Conservation (phyloP, 1,140 invertebrate species). For the Drosophila miranda region DNA sequence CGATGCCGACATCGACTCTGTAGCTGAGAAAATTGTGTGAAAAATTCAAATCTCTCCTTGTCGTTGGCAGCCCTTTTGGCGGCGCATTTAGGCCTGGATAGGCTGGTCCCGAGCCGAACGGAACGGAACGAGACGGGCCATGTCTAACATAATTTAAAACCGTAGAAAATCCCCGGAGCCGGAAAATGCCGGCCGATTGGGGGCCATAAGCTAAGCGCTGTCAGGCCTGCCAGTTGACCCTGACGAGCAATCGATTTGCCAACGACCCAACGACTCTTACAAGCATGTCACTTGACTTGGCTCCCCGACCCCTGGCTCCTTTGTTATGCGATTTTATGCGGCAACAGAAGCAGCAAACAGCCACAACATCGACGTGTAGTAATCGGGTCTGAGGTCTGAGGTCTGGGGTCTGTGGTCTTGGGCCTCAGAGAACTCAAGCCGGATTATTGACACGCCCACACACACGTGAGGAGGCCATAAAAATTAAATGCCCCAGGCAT, state of each 20-base stretch:
- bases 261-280: slow-evolving; percentile 52
- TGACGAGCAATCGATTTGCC: slow-evolving; percentile 69
- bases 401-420: slow-evolving; percentile 20
- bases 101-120: background rate
- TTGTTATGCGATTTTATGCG: slow-evolving; percentile 44
- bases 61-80: slow-evolving; percentile 48
- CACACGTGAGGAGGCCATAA: slow-evolving; percentile 24
- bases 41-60: slow-evolving; percentile 70
- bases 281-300: slow-evolving; percentile 68
- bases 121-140: slow-evolving; percentile 22
- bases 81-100: slow-evolving; percentile 56
- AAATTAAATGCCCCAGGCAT: slow-evolving; percentile 28
- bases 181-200: slow-evolving; percentile 36
- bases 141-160: slow-evolving; percentile 78
- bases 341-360: slow-evolving; percentile 27
- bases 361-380: slow-evolving; percentile 43
- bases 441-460: slow-evolving; percentile 51
- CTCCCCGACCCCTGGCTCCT: background rate
- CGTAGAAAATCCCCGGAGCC: slow-evolving; percentile 45
- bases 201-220: slow-evolving; percentile 69
- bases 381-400: slow-evolving; percentile 36
- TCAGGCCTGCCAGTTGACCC: slow-evolving; percentile 65
- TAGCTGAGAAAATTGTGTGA: slow-evolving; percentile 64
- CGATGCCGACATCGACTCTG: slow-evolving; percentile 18
- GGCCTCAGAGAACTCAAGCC: slow-evolving; percentile 18